Conservation (phyloP, 2,113 vertebrate genomes). For the Oreotrochilus melanogaster region DNA sequence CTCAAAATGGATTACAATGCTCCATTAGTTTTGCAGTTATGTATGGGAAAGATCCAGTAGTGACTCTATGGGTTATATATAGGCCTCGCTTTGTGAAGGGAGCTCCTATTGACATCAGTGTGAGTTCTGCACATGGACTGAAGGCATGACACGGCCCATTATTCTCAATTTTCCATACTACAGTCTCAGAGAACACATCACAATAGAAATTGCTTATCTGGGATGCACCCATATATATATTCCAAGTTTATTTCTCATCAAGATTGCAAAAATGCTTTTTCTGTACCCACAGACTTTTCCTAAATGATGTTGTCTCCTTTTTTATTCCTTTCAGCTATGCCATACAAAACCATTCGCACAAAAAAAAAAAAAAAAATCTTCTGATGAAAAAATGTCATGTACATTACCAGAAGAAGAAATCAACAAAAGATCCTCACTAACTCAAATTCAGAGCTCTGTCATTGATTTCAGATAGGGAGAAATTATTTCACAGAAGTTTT, state of each 20-base stretch:
- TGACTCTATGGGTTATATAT: constrained; percentile 21
- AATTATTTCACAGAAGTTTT: neutral
- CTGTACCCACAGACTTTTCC: neutral
- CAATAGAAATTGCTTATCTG: constrained; percentile 59
- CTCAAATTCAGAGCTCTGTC: neutral
- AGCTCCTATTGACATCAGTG: constrained; percentile 41
- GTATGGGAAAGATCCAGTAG: constrained; percentile 48
- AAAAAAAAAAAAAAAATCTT: neutral
- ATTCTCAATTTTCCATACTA: constrained; percentile 68
- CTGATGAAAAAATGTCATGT: neutral
- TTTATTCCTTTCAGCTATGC: neutral
- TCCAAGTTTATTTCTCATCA: constrained; percentile 23
- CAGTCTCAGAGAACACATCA: constrained; percentile 31
- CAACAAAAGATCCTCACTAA: neutral
- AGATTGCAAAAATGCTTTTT: neutral
- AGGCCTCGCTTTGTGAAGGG: neutral
- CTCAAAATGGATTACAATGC: constrained; percentile 70
- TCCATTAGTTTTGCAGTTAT: constrained; percentile 69
- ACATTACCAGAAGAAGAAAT: neutral
- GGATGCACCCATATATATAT: constrained; percentile 24
- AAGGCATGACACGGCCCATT: constrained; percentile 57
- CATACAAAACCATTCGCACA: neutral
- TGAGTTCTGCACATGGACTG: constrained; percentile 50
- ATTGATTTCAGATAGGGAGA: neutral
- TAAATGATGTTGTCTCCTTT: neutral